Evolutionary conservation across 2,113 vertebrate species (phyloP).

Genomic region (Myotis yumanensis): DNA sequence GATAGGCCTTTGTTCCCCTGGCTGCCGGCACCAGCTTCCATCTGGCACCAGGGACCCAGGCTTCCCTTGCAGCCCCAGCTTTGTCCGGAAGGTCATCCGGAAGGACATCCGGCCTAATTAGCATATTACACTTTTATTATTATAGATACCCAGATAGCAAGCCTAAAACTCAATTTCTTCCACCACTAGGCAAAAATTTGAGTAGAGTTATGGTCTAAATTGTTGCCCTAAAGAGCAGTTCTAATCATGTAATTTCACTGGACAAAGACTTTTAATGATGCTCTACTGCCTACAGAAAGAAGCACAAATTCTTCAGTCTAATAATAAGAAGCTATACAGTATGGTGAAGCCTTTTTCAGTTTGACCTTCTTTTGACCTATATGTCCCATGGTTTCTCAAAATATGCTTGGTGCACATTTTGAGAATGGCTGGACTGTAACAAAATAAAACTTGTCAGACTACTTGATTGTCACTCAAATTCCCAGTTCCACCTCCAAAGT

Average conservation of each 20-base stretch:
- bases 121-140: no score
- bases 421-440: not conserved
- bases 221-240: not conserved
- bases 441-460: slow-evolving; percentile 2
- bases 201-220: not conserved
- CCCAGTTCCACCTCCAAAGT: not conserved
- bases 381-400: not conserved
- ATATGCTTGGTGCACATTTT: not conserved
- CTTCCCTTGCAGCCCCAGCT: no score
- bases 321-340: not conserved
- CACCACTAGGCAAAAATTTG: not conserved
- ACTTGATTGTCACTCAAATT: not conserved
- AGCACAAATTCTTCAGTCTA: not conserved
- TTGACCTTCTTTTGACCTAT: slow-evolving; percentile 17
- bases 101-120: no score
- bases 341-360: not conserved
- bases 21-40: no score
- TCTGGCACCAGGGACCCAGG: no score
- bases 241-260: not conserved
- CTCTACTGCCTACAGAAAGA: not conserved
- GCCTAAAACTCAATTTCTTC: not conserved
- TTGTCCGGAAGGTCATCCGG: no score
- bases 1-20: no score
- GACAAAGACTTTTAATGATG: not conserved
- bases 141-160: not conserved